Evolutionary conservation across 2,797 vertebrate species (phyloP).

Genomic region (Darevskia mixta): DNA sequence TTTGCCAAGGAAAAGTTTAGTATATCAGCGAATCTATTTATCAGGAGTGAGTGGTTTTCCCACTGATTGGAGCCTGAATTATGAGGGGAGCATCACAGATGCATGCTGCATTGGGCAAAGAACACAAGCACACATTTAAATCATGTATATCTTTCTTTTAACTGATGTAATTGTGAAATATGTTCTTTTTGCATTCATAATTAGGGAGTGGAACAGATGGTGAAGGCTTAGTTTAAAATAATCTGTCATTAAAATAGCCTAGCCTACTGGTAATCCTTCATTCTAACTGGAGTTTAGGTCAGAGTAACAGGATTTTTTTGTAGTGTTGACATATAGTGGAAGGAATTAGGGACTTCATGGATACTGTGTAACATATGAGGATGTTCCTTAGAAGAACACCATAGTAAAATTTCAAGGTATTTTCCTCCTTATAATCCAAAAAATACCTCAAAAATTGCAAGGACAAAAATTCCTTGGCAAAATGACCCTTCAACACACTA

Average conservation of each 20-base stretch:
- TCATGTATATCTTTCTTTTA: slow-evolving; percentile 83
- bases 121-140: slow-evolving; percentile 81
- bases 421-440: slow-evolving; percentile 63
- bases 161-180: slow-evolving; percentile 87
- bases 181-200: slow-evolving; percentile 85
- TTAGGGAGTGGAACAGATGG: slow-evolving; percentile 85
- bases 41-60: slow-evolving; percentile 47
- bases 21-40: slow-evolving; percentile 63
- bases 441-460: slow-evolving; percentile 66
- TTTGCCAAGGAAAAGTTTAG: slow-evolving; percentile 63
- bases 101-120: slow-evolving; percentile 76
- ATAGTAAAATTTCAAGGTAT: slow-evolving; percentile 66
- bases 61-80: slow-evolving; percentile 62
- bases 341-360: slow-evolving; percentile 68
- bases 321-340: slow-evolving; percentile 61
- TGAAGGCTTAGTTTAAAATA: slow-evolving; percentile 85
- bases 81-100: slow-evolving; percentile 79
- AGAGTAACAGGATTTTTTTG: slow-evolving; percentile 71
- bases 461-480: slow-evolving; percentile 75
- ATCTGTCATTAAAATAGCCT: slow-evolving; percentile 86
- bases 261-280: slow-evolving; percentile 83
- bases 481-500: slow-evolving; percentile 76
- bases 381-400: slow-evolving; percentile 66
- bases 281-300: slow-evolving; percentile 83
- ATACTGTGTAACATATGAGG: slow-evolving; percentile 51